Conservation (phyloP, 2,888 invertebrate species). For the Melipona bicolor region DNA sequence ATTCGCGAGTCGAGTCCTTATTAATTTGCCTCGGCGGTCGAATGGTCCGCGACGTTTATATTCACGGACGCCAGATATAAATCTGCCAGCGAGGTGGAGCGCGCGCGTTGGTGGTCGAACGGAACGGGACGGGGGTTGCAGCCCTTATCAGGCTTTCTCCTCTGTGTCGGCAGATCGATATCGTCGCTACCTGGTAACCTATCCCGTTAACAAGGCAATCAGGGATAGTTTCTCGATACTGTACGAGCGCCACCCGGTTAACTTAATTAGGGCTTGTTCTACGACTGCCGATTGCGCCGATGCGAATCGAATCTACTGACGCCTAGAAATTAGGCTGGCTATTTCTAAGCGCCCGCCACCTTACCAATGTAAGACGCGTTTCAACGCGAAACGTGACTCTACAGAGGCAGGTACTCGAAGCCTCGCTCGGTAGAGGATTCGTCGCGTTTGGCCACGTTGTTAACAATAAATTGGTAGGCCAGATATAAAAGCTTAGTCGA, state of each 20-base stretch:
- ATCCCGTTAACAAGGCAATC: slow-evolving; percentile 83
- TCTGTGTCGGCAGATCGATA: slow-evolving; percentile 77
- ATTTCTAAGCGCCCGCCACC: neutral
- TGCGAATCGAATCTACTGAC: slow-evolving; percentile 68
- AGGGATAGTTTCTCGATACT: slow-evolving; percentile 81
- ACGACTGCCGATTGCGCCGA: slow-evolving; percentile 78
- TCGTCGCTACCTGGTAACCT: slow-evolving; percentile 78
- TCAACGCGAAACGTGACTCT: neutral
- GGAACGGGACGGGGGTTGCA: slow-evolving; percentile 33
- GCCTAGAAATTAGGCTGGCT: slow-evolving; percentile 30
- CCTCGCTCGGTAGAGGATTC: neutral
- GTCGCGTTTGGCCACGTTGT: neutral
- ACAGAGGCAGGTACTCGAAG: neutral
- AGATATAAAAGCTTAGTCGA: neutral
- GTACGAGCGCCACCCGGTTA: slow-evolving; percentile 76
- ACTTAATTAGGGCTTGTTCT: slow-evolving; percentile 83
- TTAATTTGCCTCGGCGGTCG: slow-evolving; percentile 55
- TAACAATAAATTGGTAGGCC: slow-evolving; percentile 25
- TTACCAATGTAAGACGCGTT: neutral
- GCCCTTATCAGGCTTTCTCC: slow-evolving; percentile 78
- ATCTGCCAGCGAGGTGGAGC: slow-evolving; percentile 71
- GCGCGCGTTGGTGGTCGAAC: slow-evolving; percentile 35
- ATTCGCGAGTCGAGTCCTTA: slow-evolving; percentile 24
- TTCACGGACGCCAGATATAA: slow-evolving; percentile 69
- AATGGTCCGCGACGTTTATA: slow-evolving; percentile 41